Evolutionary conservation across 2,888 invertebrate genomes (phyloP).

Genomic region (Spodoptera picta): DNA sequence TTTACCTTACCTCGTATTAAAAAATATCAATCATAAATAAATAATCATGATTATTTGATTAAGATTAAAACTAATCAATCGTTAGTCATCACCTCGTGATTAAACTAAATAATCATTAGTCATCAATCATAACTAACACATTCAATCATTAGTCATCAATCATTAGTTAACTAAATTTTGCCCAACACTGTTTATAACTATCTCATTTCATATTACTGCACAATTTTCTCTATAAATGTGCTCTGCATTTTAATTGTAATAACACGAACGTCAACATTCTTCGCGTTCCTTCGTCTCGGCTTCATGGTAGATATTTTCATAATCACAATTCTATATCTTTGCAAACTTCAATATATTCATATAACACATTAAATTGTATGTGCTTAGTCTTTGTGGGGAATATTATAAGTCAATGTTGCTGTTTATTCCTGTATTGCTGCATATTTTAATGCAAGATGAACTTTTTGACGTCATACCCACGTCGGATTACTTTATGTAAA

Average conservation of each 20-base stretch:
- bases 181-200: no score
- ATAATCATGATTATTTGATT: no score
- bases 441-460: constrained; percentile 32
- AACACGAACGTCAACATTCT: constrained; percentile 3
- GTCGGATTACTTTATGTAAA: constrained; percentile 10
- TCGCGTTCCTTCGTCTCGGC: constrained; percentile 53
- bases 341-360: constrained; percentile 33
- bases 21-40: no score
- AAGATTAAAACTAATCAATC: no score
- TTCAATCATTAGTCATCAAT: no score
- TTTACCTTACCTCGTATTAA: no score
- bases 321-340: constrained; percentile 62
- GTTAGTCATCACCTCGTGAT: no score
- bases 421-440: constrained; percentile 42
- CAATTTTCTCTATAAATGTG: constrained; percentile 20
- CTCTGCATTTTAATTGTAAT: constrained; percentile 15
- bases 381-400: constrained; percentile 28
- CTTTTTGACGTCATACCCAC: constrained; percentile 18
- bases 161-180: no score
- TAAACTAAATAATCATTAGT: no score
- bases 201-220: constrained; percentile 15
- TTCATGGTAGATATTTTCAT: constrained; percentile 57
- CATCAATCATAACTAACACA: no score
- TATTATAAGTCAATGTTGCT: constrained; percentile 42
- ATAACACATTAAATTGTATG: constrained; percentile 31